phyloP scores from a whole-genome alignment of 2,113 vertebrate genomes.

The Pampusana beccarii region DNA sequence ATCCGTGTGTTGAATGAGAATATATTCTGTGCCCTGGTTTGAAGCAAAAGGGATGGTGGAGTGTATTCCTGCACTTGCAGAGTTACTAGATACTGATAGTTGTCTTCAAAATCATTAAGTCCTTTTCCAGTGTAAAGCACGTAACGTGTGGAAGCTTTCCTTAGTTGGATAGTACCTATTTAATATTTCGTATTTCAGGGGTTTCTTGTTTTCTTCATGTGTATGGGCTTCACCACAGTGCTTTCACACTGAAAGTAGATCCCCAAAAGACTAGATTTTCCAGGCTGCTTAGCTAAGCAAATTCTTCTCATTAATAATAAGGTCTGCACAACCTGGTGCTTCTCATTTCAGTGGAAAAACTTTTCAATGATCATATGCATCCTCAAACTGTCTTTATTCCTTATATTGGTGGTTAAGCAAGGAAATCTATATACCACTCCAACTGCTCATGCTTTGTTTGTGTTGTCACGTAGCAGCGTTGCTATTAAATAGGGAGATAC shows the following conservation, averaged over 20 bases:
- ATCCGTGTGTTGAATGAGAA: background rate
- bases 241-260: background rate
- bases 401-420: background rate
- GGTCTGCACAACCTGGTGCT: background rate
- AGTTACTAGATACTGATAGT: background rate
- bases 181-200: conserved; percentile 2
- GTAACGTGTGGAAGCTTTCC: background rate
- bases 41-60: background rate
- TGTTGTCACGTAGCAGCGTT: background rate
- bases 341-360: background rate
- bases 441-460: background rate
- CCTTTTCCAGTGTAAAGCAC: background rate
- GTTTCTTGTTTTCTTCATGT: background rate
- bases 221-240: background rate
- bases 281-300: conserved; percentile 12
- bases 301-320: background rate
- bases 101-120: background rate
- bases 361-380: rapidly evolving
- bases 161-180: background rate
- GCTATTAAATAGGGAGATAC: background rate
- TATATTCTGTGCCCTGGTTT: background rate
- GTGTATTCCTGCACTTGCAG: background rate
- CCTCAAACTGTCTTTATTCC: background rate
- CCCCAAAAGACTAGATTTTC: background rate
- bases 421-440: background rate